A percentile compares a stretch with the other conserved stretches of the same genome.
These are phyloP conservation scores for Drosophila colorata DNA, from an alignment of 2,888 invertebrate species.

Conservation along the genomic window DNA sequence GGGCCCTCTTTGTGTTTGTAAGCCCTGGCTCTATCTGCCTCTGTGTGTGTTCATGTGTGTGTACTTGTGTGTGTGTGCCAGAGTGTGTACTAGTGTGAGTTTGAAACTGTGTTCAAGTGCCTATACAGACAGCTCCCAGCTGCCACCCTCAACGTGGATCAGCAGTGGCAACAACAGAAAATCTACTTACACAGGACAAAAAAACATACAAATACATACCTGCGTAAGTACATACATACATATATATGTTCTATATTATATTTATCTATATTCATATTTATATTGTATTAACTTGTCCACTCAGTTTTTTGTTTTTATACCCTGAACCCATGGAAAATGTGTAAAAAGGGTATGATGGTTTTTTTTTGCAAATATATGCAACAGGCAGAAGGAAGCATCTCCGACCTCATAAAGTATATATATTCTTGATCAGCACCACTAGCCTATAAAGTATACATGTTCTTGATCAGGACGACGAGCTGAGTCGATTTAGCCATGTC, in stretches of 20 bases:
- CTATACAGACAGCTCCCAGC: slow-evolving; percentile 47
- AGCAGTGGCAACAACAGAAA: slow-evolving; percentile 29
- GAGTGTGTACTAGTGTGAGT: slow-evolving; percentile 18
- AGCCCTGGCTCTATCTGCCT: slow-evolving; percentile 34
- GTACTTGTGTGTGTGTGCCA: slow-evolving; percentile 18
- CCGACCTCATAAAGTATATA: too few species aligned
- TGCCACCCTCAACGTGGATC: slow-evolving; percentile 35
- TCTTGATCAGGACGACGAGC: too few species aligned
- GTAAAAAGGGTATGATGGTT: too few species aligned
- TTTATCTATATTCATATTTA: not conserved
- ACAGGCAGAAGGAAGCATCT: too few species aligned
- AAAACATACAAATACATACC: not conserved
- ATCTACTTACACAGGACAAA: slow-evolving; percentile 12
- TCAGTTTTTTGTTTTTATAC: too few species aligned
- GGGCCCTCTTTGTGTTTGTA: slow-evolving; percentile 40
- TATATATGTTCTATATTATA: not conserved
- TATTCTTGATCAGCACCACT: too few species aligned
- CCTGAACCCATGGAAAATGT: too few species aligned
- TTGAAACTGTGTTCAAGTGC: slow-evolving; percentile 62
- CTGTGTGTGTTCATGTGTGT: slow-evolving; percentile 12
- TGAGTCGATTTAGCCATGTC: too few species aligned
- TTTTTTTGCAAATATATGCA: too few species aligned
- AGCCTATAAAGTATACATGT: too few species aligned
- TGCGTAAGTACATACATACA: not conserved
- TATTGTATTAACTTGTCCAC: too few species aligned